Percentiles rank a stretch among this genome's conserved stretches.
Conservation (phyloP, 2,888 invertebrate species). For the Agrypnus murinus region DNA sequence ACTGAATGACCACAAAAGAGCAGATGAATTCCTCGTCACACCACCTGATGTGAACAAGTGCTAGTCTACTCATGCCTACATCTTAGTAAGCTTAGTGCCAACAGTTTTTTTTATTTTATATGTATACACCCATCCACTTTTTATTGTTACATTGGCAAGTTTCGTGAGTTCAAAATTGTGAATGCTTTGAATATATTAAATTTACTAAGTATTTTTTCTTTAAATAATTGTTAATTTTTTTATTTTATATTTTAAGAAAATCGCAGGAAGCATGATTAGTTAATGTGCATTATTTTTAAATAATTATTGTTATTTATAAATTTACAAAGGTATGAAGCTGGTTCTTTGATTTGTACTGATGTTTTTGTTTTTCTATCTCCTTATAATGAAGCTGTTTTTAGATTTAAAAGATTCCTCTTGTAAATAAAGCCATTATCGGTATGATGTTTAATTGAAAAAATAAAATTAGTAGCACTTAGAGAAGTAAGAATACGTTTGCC, state of each 20-base stretch:
- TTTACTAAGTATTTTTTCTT: neutral
- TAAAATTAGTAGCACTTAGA: neutral
- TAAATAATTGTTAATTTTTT: too few relatives aligned
- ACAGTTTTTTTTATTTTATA: conserved; percentile 57
- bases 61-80: conserved; percentile 75
- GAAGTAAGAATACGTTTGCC: conserved; percentile 1
- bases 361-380: too few relatives aligned
- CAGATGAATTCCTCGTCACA: conserved; percentile 91
- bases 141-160: conserved; percentile 34
- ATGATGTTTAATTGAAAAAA: conserved; percentile 4
- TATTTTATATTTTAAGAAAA: too few relatives aligned
- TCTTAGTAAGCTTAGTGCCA: conserved; percentile 68
- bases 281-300: too few relatives aligned
- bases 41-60: conserved; percentile 91
- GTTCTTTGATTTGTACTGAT: too few relatives aligned
- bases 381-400: too few relatives aligned
- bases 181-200: too few relatives aligned
- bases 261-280: too few relatives aligned
- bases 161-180: conserved; percentile 23
- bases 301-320: too few relatives aligned
- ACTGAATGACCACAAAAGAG: conserved; percentile 92
- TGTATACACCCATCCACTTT: conserved; percentile 25
- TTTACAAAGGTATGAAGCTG: too few relatives aligned
- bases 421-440: too few relatives aligned
- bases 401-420: too few relatives aligned